Base-by-base conservation (phyloP, 2,888 invertebrate genomes). In the Ligdia adustata region DNA sequence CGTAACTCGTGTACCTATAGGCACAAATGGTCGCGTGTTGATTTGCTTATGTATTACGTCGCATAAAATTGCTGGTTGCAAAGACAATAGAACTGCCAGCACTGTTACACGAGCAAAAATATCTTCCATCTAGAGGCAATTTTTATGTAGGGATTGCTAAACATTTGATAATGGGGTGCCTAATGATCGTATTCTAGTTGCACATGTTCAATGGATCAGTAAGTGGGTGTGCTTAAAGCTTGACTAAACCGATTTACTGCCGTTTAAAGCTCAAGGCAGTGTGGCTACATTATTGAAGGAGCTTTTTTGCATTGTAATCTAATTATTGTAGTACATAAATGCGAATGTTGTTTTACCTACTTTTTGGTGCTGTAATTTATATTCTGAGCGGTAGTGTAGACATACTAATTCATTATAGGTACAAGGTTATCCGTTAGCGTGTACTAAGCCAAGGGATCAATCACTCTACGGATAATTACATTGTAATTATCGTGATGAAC, bases 51-150 rank as follows among this genome's bases (percentile, higher is more conserved):
- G 59, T 59, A 66, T 75, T 74, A 75, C 75, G 63, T 69, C 76
- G 72, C 69, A 73, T 64, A 74, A 74, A 74, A 79, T 75, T 75
- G 70, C 57, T 67, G 63, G 61, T 63, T 67, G 62, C 58, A 69
- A 65, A 81, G 77, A 81, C 81, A 82, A 81, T 75, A 57, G 73
- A 64, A 60, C 64, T 60, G 65, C 65, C 62, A 59, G 62, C 54
- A 56, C 66, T 55, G 71, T 68, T 70, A 71, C 67, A 55, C 55
- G 54, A 64, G 64, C 60, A 65, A 72, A 69, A 70, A 70, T 67
- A 72, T 72, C 66, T 66, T 64, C 59, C 57, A 67, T 72, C 57
- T 64, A 62, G 64, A 57, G 52, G 59, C 66, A 66, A 66, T 74
- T 77, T 73, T 70, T 65, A 73, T 72, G 73, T 74, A 61, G 73